Conservation (phyloP, 2,797 vertebrate species). For the Eulemur mongoz region DNA sequence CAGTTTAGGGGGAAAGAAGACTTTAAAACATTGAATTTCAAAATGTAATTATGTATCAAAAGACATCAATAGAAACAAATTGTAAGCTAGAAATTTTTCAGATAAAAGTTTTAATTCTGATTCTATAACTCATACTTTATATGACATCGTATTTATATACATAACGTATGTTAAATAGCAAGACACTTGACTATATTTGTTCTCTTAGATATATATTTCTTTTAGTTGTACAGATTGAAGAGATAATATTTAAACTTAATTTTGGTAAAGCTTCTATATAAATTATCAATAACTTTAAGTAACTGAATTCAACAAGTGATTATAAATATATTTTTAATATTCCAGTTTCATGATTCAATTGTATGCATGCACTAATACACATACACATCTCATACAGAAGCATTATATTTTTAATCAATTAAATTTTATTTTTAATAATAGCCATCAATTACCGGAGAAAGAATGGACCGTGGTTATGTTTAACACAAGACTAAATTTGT, state of each 20-base stretch:
- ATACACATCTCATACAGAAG: neutral
- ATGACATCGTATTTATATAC: neutral
- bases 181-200: neutral
- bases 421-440: conserved; percentile 4
- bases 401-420: neutral
- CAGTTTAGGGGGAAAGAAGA: neutral
- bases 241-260: neutral
- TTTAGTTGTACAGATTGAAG: neutral
- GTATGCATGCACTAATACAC: neutral
- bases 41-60: neutral
- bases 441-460: neutral
- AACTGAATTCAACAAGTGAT: neutral
- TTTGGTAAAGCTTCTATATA: neutral
- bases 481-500: neutral
- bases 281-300: conserved; percentile 14
- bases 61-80: neutral
- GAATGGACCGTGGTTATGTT: neutral
- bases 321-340: neutral
- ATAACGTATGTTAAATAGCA: neutral
- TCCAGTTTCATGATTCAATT: neutral
- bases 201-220: neutral
- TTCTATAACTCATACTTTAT: neutral
- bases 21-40: neutral
- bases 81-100: neutral
- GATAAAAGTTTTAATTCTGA: conserved; percentile 4